Base-by-base conservation (phyloP, 2,113 vertebrate genomes). In the Progne subis region DNA sequence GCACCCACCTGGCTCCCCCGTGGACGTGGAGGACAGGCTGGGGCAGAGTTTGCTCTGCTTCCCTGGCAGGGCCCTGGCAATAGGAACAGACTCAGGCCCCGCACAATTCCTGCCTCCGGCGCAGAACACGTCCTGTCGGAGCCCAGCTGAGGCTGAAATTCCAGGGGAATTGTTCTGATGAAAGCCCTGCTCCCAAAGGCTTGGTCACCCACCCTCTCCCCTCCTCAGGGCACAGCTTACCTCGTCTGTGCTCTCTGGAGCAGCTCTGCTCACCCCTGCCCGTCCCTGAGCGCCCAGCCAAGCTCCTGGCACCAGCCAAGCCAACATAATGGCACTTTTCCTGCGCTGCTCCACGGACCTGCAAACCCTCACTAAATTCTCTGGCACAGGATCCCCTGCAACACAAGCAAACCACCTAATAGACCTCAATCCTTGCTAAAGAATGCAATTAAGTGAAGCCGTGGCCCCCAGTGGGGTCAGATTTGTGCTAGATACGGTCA, bases 391-490 rank as follows among this genome's bases (percentile, higher is more conserved):
- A 68, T 49, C 85, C 49, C 68, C 82, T 65, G 37, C 67, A 83
- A 55, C 85, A 90, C 56, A 80, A 85, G 79, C 71, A 90, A 90
- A 82, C 65, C 90, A 83, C 85, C 88, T 67, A 90, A 92, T 4
- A 77, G 93, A 67, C 71, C 92, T 96, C 96, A 92, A 78, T 90
- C 93, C 82, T 57, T 4, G 77, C 90, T 96, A 68, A 91, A 93
- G 90, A 93, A 95, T 83, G 95, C 85, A 94, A 88, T 90, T 93
- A 95, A 92, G 76, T 18, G 85, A 86, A 95, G 90, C 56, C 76
- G 3, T 10, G 79, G 68, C 82, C 92, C 65, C 67, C 55, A 31
- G 2, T 4, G 55, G 82, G 92, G 93, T 90, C 94, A 95, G 92
- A 94, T 87, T 68, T 90, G 64, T 23, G 85, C 88, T 76, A 86